Percentiles rank a stretch among this genome's conserved stretches.
Conservation (phyloP, 64 coral and sea anemone genomes). For the Montipora cactus region DNA sequence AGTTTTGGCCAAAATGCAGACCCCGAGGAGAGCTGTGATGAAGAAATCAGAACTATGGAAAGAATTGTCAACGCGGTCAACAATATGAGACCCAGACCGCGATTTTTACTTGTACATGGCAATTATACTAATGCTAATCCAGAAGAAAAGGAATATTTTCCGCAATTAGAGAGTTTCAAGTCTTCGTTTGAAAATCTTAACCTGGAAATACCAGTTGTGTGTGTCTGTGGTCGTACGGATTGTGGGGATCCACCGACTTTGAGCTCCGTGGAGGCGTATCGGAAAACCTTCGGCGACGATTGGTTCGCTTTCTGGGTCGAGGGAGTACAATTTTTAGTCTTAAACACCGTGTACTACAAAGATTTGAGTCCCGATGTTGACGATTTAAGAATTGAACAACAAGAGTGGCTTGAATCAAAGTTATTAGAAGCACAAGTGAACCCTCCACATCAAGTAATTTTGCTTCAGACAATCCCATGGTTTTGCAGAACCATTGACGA, state of each 20-base stretch:
- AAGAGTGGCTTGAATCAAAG: slow-evolving; percentile 87
- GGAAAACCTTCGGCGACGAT: slow-evolving; percentile 85
- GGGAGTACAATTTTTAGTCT: slow-evolving; percentile 87
- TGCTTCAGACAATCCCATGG: slow-evolving; percentile 83
- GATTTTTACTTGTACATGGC: slow-evolving; percentile 84
- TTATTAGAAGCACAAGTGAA: slow-evolving; percentile 87
- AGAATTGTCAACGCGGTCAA: slow-evolving; percentile 65
- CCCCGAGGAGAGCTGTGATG: slow-evolving; percentile 84
- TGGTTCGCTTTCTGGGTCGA: slow-evolving; percentile 97
- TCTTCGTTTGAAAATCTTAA: slow-evolving; percentile 69
- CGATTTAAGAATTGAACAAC: slow-evolving; percentile 68
- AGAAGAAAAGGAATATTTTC: slow-evolving; percentile 76
- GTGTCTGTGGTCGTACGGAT: slow-evolving; percentile 78
- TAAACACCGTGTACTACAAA: slow-evolving; percentile 83
- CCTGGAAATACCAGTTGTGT: slow-evolving; percentile 82
- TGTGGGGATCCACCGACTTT: slow-evolving; percentile 61
- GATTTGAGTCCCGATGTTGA: slow-evolving; percentile 19
- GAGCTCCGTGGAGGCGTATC: slow-evolving; percentile 67
- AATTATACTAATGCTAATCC: slow-evolving; percentile 73
- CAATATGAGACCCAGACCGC: slow-evolving; percentile 81
- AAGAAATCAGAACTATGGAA: slow-evolving; percentile 60
- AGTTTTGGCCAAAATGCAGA: slow-evolving; percentile 70
- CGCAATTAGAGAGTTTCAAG: slow-evolving; percentile 85
- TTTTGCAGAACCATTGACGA: slow-evolving; percentile 73
- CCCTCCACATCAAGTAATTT: slow-evolving; percentile 80